Evolutionary conservation across 2,888 invertebrate species (phyloP), one percentile per base, ranked within the genome.

Genomic region (Pristionchus entomophagus): DNA sequence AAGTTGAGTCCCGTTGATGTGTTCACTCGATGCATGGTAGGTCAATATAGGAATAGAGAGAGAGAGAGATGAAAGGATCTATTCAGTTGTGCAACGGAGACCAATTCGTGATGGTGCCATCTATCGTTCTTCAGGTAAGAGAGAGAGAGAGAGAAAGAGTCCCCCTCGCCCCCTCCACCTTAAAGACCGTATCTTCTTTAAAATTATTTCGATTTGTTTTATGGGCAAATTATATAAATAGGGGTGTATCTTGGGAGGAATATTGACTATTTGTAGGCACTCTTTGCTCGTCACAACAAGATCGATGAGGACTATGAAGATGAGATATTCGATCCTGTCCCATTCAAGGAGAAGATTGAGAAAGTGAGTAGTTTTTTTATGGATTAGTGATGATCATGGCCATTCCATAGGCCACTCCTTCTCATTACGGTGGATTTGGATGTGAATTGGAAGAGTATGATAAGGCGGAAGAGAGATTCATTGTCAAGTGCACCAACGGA

Each of bases 11-110:
- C 83, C 14, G n/a, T 65, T 4, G 29, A 84, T 53, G 53, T 84
- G 1, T 84, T 84, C 83, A 51, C 53, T 65, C 83, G 83, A 49
- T 84, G 83, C 49, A 84, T 84, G 83, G 83, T 65, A 35, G 3
- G 83, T 83, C 17, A n/a, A 49, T 8, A 14, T 4, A 19, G 32
- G 29, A 12, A 26, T 26, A 26, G 4, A 26, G 5, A 10, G 8
- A 53, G 53, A 53, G 22, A 22, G 10, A 56, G 10, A 5, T 1
- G 8, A n/a, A 53, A 53, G 14, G 22, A 19, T 19, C 10, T 56
- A 2, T 56, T 8, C 26, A 69, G 83, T 26, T 45, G 29, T 83
- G 83, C 29, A 83, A 83, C 29, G 59, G 83, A 6, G 83, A 83
- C 26, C 62, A 35, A 83, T 62, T 83, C 45, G 83, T 83, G 41